Conservation (phyloP, 1,140 invertebrate genomes). For the Halictus rubicundus region DNA sequence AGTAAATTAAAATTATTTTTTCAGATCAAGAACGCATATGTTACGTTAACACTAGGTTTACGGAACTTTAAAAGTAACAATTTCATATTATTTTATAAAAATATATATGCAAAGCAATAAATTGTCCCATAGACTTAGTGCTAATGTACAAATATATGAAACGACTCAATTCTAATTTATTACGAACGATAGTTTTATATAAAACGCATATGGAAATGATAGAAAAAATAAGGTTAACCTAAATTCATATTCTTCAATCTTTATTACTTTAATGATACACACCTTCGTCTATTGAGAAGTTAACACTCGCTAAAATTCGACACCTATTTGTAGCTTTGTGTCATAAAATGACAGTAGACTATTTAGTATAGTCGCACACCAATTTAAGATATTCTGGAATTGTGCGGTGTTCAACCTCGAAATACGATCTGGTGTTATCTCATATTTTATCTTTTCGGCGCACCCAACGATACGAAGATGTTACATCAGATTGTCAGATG, state of each 20-base stretch:
- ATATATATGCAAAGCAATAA: too few species aligned
- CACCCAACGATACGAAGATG: background rate
- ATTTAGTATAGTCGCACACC: background rate
- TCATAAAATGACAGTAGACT: background rate
- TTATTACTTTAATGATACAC: background rate
- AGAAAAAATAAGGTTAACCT: slow-evolving; percentile 2
- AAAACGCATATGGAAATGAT: background rate
- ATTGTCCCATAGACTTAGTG: too few species aligned
- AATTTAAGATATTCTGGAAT: background rate
- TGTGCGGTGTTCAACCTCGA: background rate
- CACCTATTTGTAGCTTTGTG: background rate
- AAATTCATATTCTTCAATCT: background rate
- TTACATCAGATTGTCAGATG: background rate
- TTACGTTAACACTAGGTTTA: too few species aligned
- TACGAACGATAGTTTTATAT: background rate
- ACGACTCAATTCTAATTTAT: background rate
- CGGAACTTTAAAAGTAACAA: too few species aligned
- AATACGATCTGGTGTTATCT: background rate
- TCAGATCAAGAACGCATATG: background rate
- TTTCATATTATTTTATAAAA: too few species aligned
- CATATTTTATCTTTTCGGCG: background rate
- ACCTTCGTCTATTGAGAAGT: slow-evolving; percentile 3
- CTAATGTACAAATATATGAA: background rate
- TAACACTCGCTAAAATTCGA: background rate
- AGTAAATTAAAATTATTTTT: background rate